phyloP scores from a whole-genome alignment of 1,140 invertebrate genomes.

The Aphelinus atriplicis region DNA sequence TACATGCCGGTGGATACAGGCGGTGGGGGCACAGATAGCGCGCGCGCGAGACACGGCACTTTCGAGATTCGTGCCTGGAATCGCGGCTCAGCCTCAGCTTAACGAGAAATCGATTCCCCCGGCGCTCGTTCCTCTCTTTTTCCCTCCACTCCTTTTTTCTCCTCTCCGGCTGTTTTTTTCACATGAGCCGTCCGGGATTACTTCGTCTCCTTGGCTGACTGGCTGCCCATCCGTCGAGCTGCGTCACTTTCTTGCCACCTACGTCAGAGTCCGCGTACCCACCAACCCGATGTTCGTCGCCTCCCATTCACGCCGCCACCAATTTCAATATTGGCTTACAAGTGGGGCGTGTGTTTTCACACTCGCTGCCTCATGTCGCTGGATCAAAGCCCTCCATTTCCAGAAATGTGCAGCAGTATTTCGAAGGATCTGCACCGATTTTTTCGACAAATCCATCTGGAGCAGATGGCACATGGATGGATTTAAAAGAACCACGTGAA shows the following conservation, averaged over 20 bases:
- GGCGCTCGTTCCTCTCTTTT: conserved; percentile 37
- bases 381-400: too few species aligned
- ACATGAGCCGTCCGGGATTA: conserved; percentile 22
- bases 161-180: conserved; percentile 10
- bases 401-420: too few species aligned
- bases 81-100: conserved; percentile 21
- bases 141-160: conserved; percentile 4
- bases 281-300: too few species aligned
- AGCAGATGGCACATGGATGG: too few species aligned
- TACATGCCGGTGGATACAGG: too few species aligned
- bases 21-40: neutral
- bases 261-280: too few species aligned
- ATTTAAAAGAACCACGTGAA: too few species aligned
- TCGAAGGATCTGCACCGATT: too few species aligned
- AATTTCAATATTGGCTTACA: neutral
- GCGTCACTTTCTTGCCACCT: neutral
- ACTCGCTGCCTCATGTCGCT: too few species aligned
- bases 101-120: conserved; percentile 50
- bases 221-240: conserved; percentile 32
- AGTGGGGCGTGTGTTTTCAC: too few species aligned
- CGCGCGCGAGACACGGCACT: conserved; percentile 1
- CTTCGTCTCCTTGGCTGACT: conserved; percentile 46
- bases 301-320: too few species aligned
- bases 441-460: too few species aligned
- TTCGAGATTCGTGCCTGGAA: conserved; percentile 41